phyloP scores from a whole-genome alignment of 2,797 vertebrate genomes.

The Sebastes iracundus region DNA sequence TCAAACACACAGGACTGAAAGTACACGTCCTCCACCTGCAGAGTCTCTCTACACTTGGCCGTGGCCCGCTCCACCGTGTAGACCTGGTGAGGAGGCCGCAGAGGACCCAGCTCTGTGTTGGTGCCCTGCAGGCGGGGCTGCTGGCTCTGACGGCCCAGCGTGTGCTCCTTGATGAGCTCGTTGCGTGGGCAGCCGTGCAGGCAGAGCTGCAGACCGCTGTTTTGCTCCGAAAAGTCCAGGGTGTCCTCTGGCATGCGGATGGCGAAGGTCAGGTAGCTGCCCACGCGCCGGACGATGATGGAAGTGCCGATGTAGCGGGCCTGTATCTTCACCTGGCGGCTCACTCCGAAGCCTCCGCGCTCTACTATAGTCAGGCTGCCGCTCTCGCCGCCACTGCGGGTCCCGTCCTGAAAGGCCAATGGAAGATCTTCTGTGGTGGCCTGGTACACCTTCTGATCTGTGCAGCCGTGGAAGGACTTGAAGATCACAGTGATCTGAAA shows the following conservation, averaged over 20 bases:
- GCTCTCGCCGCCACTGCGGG: conserved; percentile 78
- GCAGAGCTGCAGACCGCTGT: conserved; percentile 85
- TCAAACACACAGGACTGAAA: conserved; percentile 90
- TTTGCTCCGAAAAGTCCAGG: conserved; percentile 80
- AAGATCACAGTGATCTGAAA: conserved; percentile 89
- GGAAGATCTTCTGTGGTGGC: conserved; percentile 87
- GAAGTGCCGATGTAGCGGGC: conserved; percentile 86
- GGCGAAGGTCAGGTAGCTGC: conserved; percentile 88
- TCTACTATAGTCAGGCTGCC: conserved; percentile 83
- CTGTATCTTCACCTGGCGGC: conserved; percentile 85
- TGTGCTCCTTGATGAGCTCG: conserved; percentile 88
- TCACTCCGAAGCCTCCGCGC: conserved; percentile 69
- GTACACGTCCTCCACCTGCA: conserved; percentile 88
- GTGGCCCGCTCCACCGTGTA: conserved; percentile 85
- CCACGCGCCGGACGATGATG: conserved; percentile 85
- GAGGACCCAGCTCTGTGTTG: conserved; percentile 62
- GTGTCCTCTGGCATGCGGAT: conserved; percentile 87
- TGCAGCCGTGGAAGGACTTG: conserved; percentile 86
- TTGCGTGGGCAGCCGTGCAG: conserved; percentile 86
- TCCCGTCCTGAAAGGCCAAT: conserved; percentile 85
- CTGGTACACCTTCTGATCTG: conserved; percentile 89
- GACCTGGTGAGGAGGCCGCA: conserved; percentile 72
- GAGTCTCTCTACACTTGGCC: conserved; percentile 83
- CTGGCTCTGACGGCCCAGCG: conserved; percentile 75
- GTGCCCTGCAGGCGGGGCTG: conserved; percentile 66